These are phyloP conservation scores for Formicarius rufipectus DNA, from an alignment of 2,113 vertebrate genomes.

Conservation along the genomic window DNA sequence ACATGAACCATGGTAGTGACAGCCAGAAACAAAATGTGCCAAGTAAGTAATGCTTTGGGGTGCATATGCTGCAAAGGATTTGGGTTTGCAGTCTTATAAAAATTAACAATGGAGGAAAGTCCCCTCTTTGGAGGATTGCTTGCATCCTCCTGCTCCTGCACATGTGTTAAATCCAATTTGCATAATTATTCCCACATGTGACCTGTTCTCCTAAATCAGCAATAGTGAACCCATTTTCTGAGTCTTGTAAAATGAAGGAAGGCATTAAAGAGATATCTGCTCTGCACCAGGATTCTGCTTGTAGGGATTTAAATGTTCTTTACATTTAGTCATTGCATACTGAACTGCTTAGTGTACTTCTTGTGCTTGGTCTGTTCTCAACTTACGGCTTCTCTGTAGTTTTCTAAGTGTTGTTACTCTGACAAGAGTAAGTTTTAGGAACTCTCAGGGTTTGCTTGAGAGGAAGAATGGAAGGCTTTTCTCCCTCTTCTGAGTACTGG, in stretches of 20 bases:
- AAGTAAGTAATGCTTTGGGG: constrained; percentile 13
- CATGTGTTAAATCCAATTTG: background rate
- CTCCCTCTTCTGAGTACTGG: background rate
- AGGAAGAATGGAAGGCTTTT: background rate
- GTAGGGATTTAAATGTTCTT: background rate
- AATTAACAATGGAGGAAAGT: background rate
- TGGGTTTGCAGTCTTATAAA: background rate
- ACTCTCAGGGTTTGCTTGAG: background rate
- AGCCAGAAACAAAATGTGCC: constrained; percentile 9
- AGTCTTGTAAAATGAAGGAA: background rate
- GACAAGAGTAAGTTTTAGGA: background rate
- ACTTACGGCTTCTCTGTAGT: background rate
- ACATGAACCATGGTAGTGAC: background rate
- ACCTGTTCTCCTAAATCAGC: background rate
- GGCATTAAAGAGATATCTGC: background rate
- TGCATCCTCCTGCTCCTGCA: background rate
- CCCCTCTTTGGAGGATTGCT: background rate
- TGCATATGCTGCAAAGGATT: background rate
- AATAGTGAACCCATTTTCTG: background rate
- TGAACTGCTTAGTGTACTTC: background rate
- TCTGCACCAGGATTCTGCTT: background rate
- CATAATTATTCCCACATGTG: background rate
- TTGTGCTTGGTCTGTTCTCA: background rate
- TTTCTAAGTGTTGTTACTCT: background rate
- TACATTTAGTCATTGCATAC: background rate